Evolutionary conservation across 2,888 invertebrate species (phyloP), one percentile per base, ranked within the genome.

Genomic region (Gasteruption jaculator): DNA sequence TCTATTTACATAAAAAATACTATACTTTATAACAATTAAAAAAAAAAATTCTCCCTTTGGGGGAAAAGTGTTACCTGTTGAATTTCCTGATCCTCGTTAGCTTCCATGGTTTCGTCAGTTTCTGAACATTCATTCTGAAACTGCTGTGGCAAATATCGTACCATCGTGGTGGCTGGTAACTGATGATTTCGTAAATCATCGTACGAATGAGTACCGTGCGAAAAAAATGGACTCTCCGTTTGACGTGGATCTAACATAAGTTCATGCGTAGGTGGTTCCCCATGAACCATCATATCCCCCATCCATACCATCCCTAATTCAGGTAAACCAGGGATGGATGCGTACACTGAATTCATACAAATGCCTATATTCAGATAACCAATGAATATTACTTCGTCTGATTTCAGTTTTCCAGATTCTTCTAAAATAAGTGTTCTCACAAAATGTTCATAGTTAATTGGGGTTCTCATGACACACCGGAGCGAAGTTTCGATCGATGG

Each of bases 231-330:
- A 52, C 61, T 66, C 41, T 69, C 70, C 4, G 61, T 57, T 49
- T 70, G 70, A 37, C 65, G 61, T 31, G 70, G 67, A 47, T 71
- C 70, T 53, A 71, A 50, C 64, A 71, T 65, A 2, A 71, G 59
- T 45, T 71, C 71, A 43, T 68, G 68, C 4, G 68, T 55, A 4
- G 55, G 48, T 10, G 63, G 60, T 45, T 70, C 70, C 33, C 64
- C 64, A 33, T 70, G 71, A 45, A 71, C 61, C 68, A 71, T 68
- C 68, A 71, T 65, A 45, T 71, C 75, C 27, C 81, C 81, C 82
- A 83, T 82, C 83, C 83, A 83, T 61, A 82, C 77, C 76, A 81
- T 78, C 57, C 79, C 77, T 67, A 79, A 71, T 61, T 81, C 80
- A 52, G 77, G 71, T 57, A 77, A 74, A 52, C 74, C 75, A 52